Conservation (phyloP, 2,797 vertebrate genomes). For the Eidolon dupreanum region DNA sequence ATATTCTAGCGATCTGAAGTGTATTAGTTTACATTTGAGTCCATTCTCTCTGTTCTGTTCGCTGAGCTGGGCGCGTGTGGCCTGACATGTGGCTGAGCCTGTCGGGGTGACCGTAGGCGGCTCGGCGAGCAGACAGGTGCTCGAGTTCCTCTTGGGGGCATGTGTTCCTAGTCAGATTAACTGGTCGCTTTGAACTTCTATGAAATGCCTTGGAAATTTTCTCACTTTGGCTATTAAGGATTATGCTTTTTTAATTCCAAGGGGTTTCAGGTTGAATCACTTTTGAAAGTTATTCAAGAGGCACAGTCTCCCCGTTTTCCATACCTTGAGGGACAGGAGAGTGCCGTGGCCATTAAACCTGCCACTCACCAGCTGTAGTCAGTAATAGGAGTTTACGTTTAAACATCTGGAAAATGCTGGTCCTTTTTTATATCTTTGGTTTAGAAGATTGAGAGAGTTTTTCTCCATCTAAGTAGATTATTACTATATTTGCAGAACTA, state of each 20-base stretch:
- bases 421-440: background rate
- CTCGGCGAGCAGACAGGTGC: background rate
- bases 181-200: slow-evolving; percentile 61
- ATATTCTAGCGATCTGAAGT: background rate
- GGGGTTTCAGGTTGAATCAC: background rate
- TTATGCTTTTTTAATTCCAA: background rate
- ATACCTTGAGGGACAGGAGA: background rate
- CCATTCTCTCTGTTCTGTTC: slow-evolving; percentile 49
- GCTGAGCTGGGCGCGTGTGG: background rate
- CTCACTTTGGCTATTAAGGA: background rate
- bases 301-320: background rate
- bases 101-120: slow-evolving; percentile 45
- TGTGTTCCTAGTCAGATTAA: slow-evolving; percentile 73
- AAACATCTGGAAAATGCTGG: background rate
- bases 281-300: background rate
- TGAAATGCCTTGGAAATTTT: slow-evolving; percentile 24
- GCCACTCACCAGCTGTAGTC: background rate
- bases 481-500: slow-evolving; percentile 22
- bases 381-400: background rate
- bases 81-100: background rate
- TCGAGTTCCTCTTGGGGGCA: slow-evolving; percentile 51
- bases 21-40: background rate
- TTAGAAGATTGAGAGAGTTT: background rate
- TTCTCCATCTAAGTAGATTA: background rate
- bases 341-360: background rate